Conservation (phyloP, 2,797 vertebrate genomes). For the Cryptoblepharus egeriae region DNA sequence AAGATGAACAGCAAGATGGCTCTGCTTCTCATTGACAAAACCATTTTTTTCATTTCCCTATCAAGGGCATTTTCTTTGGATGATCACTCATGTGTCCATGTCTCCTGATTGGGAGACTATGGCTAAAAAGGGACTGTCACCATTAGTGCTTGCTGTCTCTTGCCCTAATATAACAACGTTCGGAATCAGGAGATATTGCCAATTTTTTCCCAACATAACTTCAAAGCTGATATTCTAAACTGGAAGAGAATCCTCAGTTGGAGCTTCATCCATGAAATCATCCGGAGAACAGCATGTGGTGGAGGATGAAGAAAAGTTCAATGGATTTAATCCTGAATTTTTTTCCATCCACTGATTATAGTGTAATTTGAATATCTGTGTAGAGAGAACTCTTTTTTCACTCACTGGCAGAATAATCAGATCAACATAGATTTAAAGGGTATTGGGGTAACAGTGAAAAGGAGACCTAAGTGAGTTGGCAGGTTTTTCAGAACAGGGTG, state of each 20-base stretch:
- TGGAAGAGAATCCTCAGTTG: neutral
- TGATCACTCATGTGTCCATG: conserved; percentile 30
- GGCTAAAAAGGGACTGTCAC: conserved; percentile 50
- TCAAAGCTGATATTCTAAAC: neutral
- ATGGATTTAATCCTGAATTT: too few species aligned
- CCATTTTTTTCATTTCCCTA: conserved; percentile 49
- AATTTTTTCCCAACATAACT: neutral
- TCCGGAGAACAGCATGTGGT: too few species aligned
- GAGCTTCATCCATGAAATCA: too few species aligned
- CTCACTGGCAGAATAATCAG: too few species aligned
- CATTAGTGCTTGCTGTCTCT: conserved; percentile 39
- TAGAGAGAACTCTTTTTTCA: too few species aligned
- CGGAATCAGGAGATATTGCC: neutral
- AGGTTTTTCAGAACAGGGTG: too few species aligned
- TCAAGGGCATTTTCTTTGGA: conserved; percentile 40
- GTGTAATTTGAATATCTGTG: too few species aligned
- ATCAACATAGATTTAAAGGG: too few species aligned
- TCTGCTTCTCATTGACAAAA: conserved; percentile 28
- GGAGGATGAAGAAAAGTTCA: too few species aligned
- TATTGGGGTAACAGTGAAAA: too few species aligned
- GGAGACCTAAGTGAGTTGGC: too few species aligned
- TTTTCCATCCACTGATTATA: too few species aligned
- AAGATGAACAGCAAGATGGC: conserved; percentile 44
- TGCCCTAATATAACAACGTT: conserved; percentile 1
- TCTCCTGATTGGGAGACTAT: conserved; percentile 60